Percentiles rank a stretch among this genome's conserved stretches.
These are phyloP conservation scores for Crotalus horridus DNA, from an alignment of 2,113 vertebrate species.

Conservation along the genomic window DNA sequence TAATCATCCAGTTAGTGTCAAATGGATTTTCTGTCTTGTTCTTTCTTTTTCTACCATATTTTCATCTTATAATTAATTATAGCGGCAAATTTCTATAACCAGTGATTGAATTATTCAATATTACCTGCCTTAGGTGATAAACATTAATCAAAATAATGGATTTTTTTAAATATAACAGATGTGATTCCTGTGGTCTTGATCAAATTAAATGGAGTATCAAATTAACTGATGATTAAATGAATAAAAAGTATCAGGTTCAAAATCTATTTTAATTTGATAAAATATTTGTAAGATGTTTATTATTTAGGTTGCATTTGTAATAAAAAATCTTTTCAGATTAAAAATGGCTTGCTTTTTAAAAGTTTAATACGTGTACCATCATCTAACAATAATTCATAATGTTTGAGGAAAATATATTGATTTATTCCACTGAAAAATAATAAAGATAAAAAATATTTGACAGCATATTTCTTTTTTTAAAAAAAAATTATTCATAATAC, in stretches of 20 bases:
- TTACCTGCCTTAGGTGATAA: slow-evolving; percentile 61
- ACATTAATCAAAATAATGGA: slow-evolving; percentile 66
- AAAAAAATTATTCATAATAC: too few relatives aligned
- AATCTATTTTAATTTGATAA: slow-evolving; percentile 64
- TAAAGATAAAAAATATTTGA: neutral
- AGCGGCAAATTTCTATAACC: slow-evolving; percentile 58
- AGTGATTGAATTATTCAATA: slow-evolving; percentile 64
- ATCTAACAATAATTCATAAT: neutral
- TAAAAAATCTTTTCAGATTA: slow-evolving; percentile 23
- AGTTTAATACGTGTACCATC: neutral
- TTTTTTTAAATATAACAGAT: slow-evolving; percentile 63
- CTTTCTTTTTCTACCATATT: slow-evolving; percentile 47
- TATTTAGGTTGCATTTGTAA: slow-evolving; percentile 33
- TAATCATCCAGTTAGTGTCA: slow-evolving; percentile 42
- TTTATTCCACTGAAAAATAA: neutral
- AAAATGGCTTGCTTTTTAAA: rapidly evolving
- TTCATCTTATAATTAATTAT: slow-evolving; percentile 66
- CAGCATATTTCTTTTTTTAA: neutral
- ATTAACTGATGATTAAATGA: slow-evolving; percentile 64
- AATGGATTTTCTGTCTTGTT: slow-evolving; percentile 52
- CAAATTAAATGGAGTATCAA: slow-evolving; percentile 65
- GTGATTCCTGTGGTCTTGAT: slow-evolving; percentile 62
- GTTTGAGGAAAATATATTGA: neutral
- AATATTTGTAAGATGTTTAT: slow-evolving; percentile 39
- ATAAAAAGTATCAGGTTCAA: slow-evolving; percentile 57